A percentile compares a stretch with the other conserved stretches of the same genome.
These are phyloP conservation scores for Champsocephalus gunnari DNA, from an alignment of 2,797 vertebrate genomes.

Conservation along the genomic window DNA sequence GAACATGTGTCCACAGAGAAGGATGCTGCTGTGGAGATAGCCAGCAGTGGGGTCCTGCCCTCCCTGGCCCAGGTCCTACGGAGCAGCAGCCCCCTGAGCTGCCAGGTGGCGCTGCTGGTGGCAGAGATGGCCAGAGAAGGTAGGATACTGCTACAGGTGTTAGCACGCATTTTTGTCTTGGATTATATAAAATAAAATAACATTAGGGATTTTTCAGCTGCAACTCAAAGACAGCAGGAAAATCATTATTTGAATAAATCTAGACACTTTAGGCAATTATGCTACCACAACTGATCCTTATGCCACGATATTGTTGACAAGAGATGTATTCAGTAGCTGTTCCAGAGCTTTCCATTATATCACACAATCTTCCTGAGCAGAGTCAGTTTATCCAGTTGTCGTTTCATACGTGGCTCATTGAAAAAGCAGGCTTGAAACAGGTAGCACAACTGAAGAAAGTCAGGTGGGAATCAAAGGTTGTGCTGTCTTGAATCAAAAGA, in stretches of 20 bases:
- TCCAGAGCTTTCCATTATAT: too few relatives aligned
- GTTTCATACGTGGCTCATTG: neutral
- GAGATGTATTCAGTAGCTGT: too few relatives aligned
- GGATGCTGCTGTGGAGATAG: slow-evolving; percentile 81
- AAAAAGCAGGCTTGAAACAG: too few relatives aligned
- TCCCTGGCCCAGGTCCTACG: slow-evolving; percentile 82
- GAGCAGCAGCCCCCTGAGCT: slow-evolving; percentile 78
- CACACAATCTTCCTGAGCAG: too few relatives aligned
- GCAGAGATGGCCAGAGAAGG: slow-evolving; percentile 91
- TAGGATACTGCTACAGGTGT: slow-evolving; percentile 47
- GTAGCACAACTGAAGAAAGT: too few relatives aligned
- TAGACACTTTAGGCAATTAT: too few relatives aligned
- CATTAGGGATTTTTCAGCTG: neutral
- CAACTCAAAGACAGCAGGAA: neutral
- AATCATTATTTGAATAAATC: neutral
- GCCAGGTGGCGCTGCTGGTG: slow-evolving; percentile 87
- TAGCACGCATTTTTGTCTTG: too few relatives aligned
- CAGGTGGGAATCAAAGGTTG: too few relatives aligned
- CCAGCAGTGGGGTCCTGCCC: slow-evolving; percentile 84
- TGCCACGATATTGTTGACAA: too few relatives aligned
- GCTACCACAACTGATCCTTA: too few relatives aligned
- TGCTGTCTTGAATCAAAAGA: too few relatives aligned
- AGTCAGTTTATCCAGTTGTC: neutral
- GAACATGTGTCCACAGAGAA: slow-evolving; percentile 78
- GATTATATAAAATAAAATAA: neutral